phyloP scores from a whole-genome alignment of 1,140 invertebrate species.

The Apis laboriosa region DNA sequence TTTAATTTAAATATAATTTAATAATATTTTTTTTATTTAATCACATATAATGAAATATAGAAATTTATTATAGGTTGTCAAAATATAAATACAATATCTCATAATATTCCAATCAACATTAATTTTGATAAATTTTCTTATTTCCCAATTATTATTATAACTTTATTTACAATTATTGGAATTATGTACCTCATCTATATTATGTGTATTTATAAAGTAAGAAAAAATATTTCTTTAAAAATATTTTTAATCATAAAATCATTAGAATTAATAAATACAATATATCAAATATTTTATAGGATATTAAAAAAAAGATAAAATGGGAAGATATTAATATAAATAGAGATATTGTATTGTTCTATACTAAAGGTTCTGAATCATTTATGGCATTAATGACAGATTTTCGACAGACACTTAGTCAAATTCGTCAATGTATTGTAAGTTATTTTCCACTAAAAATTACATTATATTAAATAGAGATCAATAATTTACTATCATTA shows the following conservation, averaged over 20 bases:
- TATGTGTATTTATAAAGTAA: neutral
- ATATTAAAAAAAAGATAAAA: neutral
- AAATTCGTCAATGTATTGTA: constrained; percentile 62
- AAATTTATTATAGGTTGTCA: neutral
- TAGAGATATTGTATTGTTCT: constrained; percentile 66
- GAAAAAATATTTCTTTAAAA: neutral
- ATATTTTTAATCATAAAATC: neutral
- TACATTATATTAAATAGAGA: neutral
- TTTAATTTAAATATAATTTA: neutral
- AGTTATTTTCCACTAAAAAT: constrained; percentile 30
- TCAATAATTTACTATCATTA: neutral
- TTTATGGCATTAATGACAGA: constrained; percentile 70
- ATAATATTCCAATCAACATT: neutral
- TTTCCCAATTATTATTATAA: constrained; percentile 17
- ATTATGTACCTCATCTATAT: constrained; percentile 27
- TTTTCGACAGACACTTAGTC: constrained; percentile 62
- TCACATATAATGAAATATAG: neutral
- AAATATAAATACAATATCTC: neutral
- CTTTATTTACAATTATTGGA: constrained; percentile 6
- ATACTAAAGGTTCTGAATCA: constrained; percentile 60
- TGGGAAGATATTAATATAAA: neutral
- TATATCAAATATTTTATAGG: neutral
- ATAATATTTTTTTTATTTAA: neutral
- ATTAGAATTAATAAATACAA: neutral
- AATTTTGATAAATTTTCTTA: neutral